A percentile compares a stretch with the other conserved stretches of the same genome.
These are phyloP conservation scores for Spialia ferax DNA, from an alignment of 2,888 invertebrate genomes.

Conservation along the genomic window DNA sequence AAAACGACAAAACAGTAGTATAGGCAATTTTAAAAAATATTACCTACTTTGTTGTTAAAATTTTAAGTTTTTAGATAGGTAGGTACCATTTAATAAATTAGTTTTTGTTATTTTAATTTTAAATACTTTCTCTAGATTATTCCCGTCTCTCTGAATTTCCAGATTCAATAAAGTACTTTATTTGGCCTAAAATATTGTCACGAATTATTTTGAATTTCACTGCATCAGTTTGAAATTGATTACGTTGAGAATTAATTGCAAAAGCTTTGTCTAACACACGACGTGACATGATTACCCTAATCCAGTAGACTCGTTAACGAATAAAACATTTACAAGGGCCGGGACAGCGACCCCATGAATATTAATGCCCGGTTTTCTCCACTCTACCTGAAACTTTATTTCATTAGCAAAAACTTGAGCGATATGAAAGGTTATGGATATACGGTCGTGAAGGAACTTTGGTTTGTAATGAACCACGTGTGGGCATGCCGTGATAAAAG, in stretches of 20 bases:
- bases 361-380: constrained; percentile 77
- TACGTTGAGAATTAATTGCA: constrained; percentile 75
- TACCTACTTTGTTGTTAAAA: no score
- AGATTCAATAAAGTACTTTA: not conserved
- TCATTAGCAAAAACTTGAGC: constrained; percentile 69
- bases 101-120: no score
- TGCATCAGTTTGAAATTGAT: constrained; percentile 65
- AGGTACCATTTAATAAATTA: no score
- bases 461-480: constrained; percentile 3
- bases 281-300: constrained; percentile 84
- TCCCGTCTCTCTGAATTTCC: no score
- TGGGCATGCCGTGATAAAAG: no score
- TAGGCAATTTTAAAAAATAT: no score
- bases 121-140: no score
- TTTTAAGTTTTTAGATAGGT: no score
- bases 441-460: constrained; percentile 9
- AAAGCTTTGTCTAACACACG: constrained; percentile 68
- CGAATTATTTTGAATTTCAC: constrained; percentile 43
- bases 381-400: constrained; percentile 80
- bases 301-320: constrained; percentile 81
- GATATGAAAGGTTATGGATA: constrained; percentile 24
- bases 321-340: constrained; percentile 84
- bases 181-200: constrained; percentile 24
- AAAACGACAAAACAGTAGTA: no score
- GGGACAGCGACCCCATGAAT: constrained; percentile 71